Conservation (phyloP, 2,113 vertebrate genomes). For the Gnathonemus echidnorhynchus region DNA sequence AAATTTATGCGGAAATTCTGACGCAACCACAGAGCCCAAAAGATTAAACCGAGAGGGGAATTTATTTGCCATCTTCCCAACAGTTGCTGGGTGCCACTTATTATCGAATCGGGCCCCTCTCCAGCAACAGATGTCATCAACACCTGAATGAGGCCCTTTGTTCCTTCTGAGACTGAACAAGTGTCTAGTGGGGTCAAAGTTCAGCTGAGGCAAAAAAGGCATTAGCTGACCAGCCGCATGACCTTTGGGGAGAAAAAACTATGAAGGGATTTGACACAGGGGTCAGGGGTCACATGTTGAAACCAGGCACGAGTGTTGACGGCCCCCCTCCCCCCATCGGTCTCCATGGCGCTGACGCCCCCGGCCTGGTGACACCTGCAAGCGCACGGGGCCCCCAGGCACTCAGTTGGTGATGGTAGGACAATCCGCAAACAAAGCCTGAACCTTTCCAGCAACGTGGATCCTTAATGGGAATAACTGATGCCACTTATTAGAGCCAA, state of each 20-base stretch:
- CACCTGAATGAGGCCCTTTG: conserved; percentile 52
- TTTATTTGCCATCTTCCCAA: conserved; percentile 7
- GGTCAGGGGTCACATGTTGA: conserved; percentile 54
- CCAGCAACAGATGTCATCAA: conserved; percentile 53
- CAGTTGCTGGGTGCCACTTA: not conserved
- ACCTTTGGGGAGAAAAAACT: conserved; percentile 57
- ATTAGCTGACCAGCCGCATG: conserved; percentile 44
- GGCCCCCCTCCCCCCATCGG: conserved; percentile 17
- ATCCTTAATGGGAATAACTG: conserved; percentile 13
- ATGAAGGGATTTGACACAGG: conserved; percentile 50
- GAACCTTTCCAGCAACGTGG: conserved; percentile 19
- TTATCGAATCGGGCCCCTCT: not conserved
- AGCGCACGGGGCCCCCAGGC: conserved; percentile 10
- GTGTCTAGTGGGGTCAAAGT: conserved; percentile 50
- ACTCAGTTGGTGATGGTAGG: not conserved
- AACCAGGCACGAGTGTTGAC: conserved; percentile 48
- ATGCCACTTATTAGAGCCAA: conserved; percentile 28
- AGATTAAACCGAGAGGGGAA: not conserved
- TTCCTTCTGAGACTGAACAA: conserved; percentile 51
- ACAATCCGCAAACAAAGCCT: conserved; percentile 14
- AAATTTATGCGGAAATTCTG: not conserved
- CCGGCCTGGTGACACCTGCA: conserved; percentile 15
- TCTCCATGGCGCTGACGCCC: conserved; percentile 25
- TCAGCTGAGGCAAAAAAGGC: conserved; percentile 45
- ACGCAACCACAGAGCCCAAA: not conserved